Evolutionary conservation across 1,140 invertebrate species (phyloP).

Genomic region (Colletes gigas): DNA sequence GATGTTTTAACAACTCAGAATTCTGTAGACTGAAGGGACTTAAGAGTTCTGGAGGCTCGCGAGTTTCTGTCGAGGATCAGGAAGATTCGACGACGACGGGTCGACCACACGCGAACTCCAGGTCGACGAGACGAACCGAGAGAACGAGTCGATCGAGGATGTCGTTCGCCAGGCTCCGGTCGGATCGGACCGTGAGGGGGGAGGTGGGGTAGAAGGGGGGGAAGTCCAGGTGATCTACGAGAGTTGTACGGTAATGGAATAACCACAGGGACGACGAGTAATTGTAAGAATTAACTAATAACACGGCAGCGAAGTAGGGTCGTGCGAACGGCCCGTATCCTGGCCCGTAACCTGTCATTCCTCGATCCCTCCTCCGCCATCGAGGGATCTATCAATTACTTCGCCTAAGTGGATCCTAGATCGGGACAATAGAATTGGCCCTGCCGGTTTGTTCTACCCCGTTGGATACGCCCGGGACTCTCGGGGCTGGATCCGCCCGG

Average conservation of each 20-base stretch:
- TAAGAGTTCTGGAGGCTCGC: neutral
- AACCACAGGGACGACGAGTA: constrained; percentile 74
- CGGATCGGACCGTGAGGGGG: neutral
- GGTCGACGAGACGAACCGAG: neutral
- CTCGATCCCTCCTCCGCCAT: constrained; percentile 66
- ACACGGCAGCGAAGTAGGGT: constrained; percentile 73
- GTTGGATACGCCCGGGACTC: neutral
- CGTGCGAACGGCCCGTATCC: constrained; percentile 72
- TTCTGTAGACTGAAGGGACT: neutral
- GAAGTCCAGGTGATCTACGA: constrained; percentile 66
- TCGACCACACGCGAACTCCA: neutral
- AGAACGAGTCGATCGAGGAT: constrained; percentile 16
- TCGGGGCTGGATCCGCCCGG: neutral
- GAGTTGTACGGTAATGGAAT: constrained; percentile 71
- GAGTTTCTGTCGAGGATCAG: neutral
- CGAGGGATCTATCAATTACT: constrained; percentile 73
- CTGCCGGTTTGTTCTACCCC: constrained; percentile 44
- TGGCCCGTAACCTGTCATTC: constrained; percentile 72
- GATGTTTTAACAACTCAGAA: too few relatives aligned
- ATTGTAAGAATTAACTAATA: constrained; percentile 76
- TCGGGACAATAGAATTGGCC: constrained; percentile 72
- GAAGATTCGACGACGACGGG: neutral
- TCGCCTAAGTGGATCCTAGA: constrained; percentile 71
- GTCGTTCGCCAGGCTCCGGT: constrained; percentile 6
- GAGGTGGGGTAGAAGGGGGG: neutral